phyloP scores from a whole-genome alignment of 2,113 vertebrate species.

The Holacanthus passer region DNA sequence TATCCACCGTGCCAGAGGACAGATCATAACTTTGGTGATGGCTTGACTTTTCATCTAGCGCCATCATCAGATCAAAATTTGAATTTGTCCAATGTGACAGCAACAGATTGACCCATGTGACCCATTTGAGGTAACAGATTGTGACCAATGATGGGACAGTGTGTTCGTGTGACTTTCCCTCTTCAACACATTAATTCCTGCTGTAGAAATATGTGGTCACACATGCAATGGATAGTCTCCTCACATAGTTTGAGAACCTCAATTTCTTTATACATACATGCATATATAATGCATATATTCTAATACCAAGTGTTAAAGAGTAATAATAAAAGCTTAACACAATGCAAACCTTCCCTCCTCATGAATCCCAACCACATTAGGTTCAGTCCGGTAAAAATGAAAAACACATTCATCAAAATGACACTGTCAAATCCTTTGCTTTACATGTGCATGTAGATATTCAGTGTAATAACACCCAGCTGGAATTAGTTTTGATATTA shows the following conservation, averaged over 20 bases:
- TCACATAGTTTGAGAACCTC: not conserved
- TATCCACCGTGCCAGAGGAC: not conserved
- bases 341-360: not conserved
- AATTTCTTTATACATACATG: not conserved
- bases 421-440: constrained; percentile 21
- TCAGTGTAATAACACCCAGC: not conserved
- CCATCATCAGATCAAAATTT: not conserved
- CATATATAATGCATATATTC: not conserved
- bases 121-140: not conserved
- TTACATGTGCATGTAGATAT: constrained; percentile 13
- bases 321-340: constrained; percentile 23
- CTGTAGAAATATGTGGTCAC: not conserved
- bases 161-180: not conserved
- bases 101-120: too few species aligned
- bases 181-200: not conserved
- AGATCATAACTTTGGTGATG: not conserved
- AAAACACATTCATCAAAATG: constrained; percentile 40
- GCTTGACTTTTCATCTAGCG: not conserved
- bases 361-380: constrained; percentile 10
- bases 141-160: not conserved
- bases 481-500: constrained; percentile 46
- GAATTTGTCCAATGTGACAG: not conserved
- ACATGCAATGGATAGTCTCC: not conserved
- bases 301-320: not conserved
- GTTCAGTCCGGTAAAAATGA: constrained; percentile 26